These are phyloP conservation scores for Chymomyza amoena DNA, from an alignment of 2,888 invertebrate genomes.

Conservation along the genomic window DNA sequence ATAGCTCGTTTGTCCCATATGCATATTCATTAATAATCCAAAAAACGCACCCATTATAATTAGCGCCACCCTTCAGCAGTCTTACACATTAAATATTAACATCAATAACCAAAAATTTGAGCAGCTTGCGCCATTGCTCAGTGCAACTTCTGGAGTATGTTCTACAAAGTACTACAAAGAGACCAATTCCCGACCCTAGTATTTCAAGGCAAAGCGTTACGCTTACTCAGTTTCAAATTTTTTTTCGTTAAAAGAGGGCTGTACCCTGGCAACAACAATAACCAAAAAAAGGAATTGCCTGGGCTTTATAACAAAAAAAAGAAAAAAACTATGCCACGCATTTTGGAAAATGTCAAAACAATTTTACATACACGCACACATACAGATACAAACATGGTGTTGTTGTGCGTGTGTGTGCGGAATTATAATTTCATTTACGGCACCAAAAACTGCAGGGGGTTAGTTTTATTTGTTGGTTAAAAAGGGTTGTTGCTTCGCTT, in stretches of 20 bases:
- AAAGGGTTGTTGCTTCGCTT: slow-evolving; percentile 58
- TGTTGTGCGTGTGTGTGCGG: slow-evolving; percentile 30
- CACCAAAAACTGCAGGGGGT: slow-evolving; percentile 60
- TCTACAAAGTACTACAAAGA: not conserved
- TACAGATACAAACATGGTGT: not conserved
- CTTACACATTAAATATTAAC: not conserved
- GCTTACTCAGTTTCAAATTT: not conserved
- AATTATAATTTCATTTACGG: slow-evolving; percentile 66
- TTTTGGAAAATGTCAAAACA: slow-evolving; percentile 73
- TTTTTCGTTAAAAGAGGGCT: not conserved
- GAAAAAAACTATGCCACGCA: slow-evolving; percentile 52
- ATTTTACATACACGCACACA: slow-evolving; percentile 34
- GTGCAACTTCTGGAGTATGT: not conserved
- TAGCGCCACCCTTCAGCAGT: slow-evolving; percentile 52
- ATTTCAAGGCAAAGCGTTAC: not conserved
- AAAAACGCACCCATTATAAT: slow-evolving; percentile 62
- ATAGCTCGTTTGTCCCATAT: not conserved
- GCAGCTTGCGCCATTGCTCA: slow-evolving; percentile 6
- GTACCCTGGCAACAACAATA: slow-evolving; percentile 2
- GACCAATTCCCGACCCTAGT: not conserved
- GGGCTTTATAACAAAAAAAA: slow-evolving; percentile 6
- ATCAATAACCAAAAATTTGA: slow-evolving; percentile 10
- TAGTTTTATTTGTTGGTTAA: slow-evolving; percentile 43
- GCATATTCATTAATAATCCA: slow-evolving; percentile 49
- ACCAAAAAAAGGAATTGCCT: slow-evolving; percentile 3